Conservation (phyloP, 2,797 vertebrate genomes). For the Oceanodroma leucorhoa region DNA sequence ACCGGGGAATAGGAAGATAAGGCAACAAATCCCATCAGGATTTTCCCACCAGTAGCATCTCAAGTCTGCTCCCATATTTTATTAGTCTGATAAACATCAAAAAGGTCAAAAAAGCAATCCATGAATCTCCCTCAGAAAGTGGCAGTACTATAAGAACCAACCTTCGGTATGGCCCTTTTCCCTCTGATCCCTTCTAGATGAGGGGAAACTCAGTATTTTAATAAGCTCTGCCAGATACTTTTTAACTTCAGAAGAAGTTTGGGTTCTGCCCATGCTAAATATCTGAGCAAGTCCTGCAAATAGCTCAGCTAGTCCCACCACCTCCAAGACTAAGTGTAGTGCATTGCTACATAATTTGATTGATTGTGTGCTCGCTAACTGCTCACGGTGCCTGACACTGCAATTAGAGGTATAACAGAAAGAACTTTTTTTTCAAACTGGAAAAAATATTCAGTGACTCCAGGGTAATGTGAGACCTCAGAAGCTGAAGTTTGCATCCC, state of each 20-base stretch:
- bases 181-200: background rate
- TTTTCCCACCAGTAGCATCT: background rate
- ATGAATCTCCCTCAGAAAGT: background rate
- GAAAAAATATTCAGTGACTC: background rate
- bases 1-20: background rate
- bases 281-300: background rate
- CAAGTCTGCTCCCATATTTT: background rate
- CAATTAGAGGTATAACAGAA: background rate
- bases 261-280: background rate
- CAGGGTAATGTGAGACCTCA: background rate
- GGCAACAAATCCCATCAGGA: background rate
- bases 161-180: background rate
- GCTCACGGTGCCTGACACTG: background rate
- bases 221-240: background rate
- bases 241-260: background rate
- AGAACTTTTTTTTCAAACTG: background rate
- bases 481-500: background rate
- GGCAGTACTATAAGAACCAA: background rate
- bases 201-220: background rate
- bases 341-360: background rate
- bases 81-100: background rate
- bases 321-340: background rate
- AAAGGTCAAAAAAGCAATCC: background rate
- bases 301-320: background rate
- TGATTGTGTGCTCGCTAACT: background rate